Evolutionary conservation across 2,113 vertebrate species (phyloP).

Genomic region (Pipa parva): DNA sequence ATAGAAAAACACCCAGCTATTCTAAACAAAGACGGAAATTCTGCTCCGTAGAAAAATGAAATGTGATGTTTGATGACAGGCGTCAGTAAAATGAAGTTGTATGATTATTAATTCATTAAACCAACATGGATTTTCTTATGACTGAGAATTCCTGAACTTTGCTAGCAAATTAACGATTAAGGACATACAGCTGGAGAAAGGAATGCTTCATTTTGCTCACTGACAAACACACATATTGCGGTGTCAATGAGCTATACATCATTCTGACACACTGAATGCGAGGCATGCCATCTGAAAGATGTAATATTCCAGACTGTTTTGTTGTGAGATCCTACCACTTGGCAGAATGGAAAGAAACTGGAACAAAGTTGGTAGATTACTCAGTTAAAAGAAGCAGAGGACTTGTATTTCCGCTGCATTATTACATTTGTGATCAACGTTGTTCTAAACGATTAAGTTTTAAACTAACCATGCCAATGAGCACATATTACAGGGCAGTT

Average conservation of each 20-base stretch:
- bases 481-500: neutral
- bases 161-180: neutral
- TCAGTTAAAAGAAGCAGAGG: neutral
- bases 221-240: constrained; percentile 12
- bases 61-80: neutral
- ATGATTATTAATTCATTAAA: neutral
- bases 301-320: neutral
- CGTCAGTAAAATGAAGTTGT: neutral
- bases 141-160: neutral
- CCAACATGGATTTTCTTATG: neutral
- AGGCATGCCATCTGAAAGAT: constrained; percentile 14
- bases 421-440: neutral
- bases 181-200: constrained; percentile 16
- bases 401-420: neutral
- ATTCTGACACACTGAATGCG: constrained; percentile 17
- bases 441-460: neutral
- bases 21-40: no score
- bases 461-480: neutral
- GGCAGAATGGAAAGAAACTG: neutral
- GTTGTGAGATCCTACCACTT: constrained; percentile 2
- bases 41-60: neutral
- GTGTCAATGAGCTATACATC: constrained; percentile 31
- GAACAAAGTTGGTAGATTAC: neutral
- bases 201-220: neutral
- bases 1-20: no score